These are phyloP conservation scores for Pitta sordida DNA, from an alignment of 2,113 vertebrate species.

Conservation along the genomic window DNA sequence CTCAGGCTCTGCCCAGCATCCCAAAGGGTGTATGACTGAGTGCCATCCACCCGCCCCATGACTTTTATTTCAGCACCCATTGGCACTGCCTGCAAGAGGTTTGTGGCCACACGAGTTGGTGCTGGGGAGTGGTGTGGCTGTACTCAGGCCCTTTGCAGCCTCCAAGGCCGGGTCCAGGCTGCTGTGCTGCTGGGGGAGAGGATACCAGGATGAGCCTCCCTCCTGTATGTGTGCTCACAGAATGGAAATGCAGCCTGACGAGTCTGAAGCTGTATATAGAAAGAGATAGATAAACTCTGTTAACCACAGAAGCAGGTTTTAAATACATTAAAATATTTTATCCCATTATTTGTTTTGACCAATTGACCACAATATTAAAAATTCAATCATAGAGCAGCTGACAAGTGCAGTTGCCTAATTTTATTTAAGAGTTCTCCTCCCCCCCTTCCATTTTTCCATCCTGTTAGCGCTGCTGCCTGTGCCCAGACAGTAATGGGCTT, in stretches of 20 bases:
- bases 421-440: slow-evolving; percentile 75
- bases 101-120: rapidly evolving
- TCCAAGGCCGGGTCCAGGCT: rapidly evolving
- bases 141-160: neutral
- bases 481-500: slow-evolving; percentile 89
- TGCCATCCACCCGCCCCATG: rapidly evolving
- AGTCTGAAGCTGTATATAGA: neutral
- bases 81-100: neutral
- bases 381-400: slow-evolving; percentile 84
- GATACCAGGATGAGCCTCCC: neutral
- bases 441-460: slow-evolving; percentile 79
- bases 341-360: slow-evolving; percentile 86
- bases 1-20: neutral
- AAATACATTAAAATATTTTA: slow-evolving; percentile 82
- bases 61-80: neutral
- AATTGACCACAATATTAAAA: slow-evolving; percentile 85
- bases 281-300: slow-evolving; percentile 56
- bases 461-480: slow-evolving; percentile 80
- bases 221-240: neutral
- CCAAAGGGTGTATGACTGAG: rapidly evolving
- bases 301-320: slow-evolving; percentile 72
- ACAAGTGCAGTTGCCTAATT: slow-evolving; percentile 82
- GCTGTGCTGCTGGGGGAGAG: neutral
- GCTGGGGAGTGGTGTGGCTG: rapidly evolving
- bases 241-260: slow-evolving; percentile 31